Percentiles rank a stretch among this genome's conserved stretches.
Evolutionary conservation across 2,113 vertebrate genomes (phyloP).

Genomic region (Pedetes capensis): DNA sequence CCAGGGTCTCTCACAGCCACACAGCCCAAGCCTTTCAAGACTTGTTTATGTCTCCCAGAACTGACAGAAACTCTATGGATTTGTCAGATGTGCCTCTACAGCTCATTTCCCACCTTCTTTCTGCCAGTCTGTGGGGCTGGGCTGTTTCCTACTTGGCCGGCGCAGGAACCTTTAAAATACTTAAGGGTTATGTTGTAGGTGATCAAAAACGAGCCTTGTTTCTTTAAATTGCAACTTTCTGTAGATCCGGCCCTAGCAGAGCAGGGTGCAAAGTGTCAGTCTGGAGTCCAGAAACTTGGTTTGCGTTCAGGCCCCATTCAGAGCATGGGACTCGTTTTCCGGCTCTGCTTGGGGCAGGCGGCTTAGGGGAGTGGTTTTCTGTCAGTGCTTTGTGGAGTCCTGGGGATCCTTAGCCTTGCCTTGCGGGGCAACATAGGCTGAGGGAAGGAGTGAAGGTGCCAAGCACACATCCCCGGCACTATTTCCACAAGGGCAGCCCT

Average conservation of each 20-base stretch:
- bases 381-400: neutral
- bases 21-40: conserved; percentile 52
- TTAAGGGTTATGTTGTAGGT: conserved; percentile 24
- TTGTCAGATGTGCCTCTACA: conserved; percentile 58
- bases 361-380: neutral
- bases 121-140: conserved; percentile 36
- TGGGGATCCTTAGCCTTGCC: neutral
- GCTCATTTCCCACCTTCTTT: conserved; percentile 49
- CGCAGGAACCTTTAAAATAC: conserved; percentile 36
- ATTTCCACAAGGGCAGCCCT: neutral
- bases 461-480: neutral
- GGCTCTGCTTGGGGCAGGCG: neutral
- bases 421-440: neutral
- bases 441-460: neutral
- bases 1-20: conserved; percentile 13
- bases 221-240: conserved; percentile 35
- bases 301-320: neutral
- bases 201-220: conserved; percentile 17
- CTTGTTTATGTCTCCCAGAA: conserved; percentile 47
- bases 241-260: neutral
- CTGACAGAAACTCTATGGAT: conserved; percentile 36
- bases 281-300: neutral
- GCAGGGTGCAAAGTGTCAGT: neutral
- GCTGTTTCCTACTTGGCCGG: conserved; percentile 44
- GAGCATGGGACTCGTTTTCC: neutral